These are phyloP conservation scores for Psammodynastes pulverulentus DNA, from an alignment of 2,113 vertebrate genomes.

Conservation along the genomic window DNA sequence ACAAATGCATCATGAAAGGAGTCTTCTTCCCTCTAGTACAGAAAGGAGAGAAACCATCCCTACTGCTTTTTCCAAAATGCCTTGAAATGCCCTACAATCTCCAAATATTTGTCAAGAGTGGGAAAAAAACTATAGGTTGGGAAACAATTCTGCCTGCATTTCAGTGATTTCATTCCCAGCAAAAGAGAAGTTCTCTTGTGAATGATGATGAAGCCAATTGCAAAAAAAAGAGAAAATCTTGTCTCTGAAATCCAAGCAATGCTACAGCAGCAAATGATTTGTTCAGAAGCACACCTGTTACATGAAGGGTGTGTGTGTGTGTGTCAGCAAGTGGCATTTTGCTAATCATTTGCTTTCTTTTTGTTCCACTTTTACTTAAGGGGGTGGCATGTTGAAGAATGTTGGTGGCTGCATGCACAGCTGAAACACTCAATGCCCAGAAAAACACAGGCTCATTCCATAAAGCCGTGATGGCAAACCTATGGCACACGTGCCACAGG, in stretches of 20 bases:
- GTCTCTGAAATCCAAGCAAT: not conserved
- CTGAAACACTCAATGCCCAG: not conserved
- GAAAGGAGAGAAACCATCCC: not conserved
- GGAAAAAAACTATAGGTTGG: not conserved
- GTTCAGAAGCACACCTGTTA: constrained; percentile 1
- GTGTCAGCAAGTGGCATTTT: not conserved
- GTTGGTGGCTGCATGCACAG: not conserved
- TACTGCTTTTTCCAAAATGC: not conserved
- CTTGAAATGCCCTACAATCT: not conserved
- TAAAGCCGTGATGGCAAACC: too few relatives aligned
- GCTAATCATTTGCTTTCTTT: not conserved
- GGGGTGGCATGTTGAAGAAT: not conserved
- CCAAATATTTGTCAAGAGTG: not conserved
- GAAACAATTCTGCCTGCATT: not conserved
- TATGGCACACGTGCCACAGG: too few relatives aligned
- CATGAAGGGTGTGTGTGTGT: not conserved
- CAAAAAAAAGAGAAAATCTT: not conserved
- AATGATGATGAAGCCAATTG: not conserved
- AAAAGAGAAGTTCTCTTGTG: not conserved
- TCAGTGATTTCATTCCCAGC: not conserved
- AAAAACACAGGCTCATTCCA: not conserved
- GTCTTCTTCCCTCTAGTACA: not conserved
- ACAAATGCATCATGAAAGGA: not conserved
- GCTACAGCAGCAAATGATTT: not conserved
- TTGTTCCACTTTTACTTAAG: not conserved